Conservation (phyloP, 2,113 vertebrate species). For the Gobius niger region DNA sequence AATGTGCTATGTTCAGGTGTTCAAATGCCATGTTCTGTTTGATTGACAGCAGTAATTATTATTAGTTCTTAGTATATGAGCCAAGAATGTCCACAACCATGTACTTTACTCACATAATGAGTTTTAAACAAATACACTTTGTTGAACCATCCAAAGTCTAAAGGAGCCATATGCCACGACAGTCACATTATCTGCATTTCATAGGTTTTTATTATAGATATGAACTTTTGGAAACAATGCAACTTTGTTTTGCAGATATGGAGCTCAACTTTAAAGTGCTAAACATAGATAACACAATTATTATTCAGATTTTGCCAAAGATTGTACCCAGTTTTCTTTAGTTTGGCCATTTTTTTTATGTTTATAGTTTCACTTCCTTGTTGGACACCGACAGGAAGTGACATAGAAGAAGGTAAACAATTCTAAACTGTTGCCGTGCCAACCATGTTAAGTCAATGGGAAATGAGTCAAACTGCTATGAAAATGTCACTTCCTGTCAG, state of each 20-base stretch:
- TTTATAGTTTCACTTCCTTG: too few relatives aligned
- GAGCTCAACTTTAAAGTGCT: neutral
- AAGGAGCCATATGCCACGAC: neutral
- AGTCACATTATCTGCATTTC: neutral
- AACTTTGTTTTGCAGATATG: neutral
- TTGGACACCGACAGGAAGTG: too few relatives aligned
- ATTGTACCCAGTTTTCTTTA: too few relatives aligned
- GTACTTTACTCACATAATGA: neutral
- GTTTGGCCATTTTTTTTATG: too few relatives aligned
- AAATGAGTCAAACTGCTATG: too few relatives aligned
- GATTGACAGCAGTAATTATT: constrained; percentile 8
- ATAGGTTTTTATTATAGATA: neutral
- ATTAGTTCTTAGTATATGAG: neutral
- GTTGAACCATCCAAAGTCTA: neutral
- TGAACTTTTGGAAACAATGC: neutral
- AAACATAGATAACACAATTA: too few relatives aligned
- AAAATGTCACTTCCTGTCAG: too few relatives aligned
- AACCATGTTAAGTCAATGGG: too few relatives aligned
- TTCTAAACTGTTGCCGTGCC: too few relatives aligned
- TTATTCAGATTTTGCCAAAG: too few relatives aligned
- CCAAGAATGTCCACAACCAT: neutral
- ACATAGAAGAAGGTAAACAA: too few relatives aligned
- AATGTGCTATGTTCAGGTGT: constrained; percentile 3
- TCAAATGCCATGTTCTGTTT: neutral
- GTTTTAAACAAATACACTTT: neutral